Percentiles rank a stretch among this genome's conserved stretches.
Conservation (phyloP, 1,140 invertebrate species). For the Drosophila pectinifera region DNA sequence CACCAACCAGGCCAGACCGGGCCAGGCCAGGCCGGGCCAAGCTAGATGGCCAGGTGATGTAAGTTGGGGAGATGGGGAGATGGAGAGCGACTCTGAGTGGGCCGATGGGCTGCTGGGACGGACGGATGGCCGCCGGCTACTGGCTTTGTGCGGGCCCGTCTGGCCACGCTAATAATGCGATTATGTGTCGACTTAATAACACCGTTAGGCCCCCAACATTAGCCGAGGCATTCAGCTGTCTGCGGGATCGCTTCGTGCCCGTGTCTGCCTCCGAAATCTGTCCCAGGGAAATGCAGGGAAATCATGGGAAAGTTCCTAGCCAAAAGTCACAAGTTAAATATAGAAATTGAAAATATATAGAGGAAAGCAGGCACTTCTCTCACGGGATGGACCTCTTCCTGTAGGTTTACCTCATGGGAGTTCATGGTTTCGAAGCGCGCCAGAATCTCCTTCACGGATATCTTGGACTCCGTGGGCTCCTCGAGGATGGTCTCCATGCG, state of each 20-base stretch:
- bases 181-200: slow-evolving; percentile 71
- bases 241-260: not conserved
- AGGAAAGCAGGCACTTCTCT: too few species aligned
- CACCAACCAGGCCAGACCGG: slow-evolving; percentile 27
- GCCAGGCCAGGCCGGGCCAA: not conserved
- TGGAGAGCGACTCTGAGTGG: slow-evolving; percentile 25
- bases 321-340: not conserved
- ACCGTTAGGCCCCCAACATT: slow-evolving; percentile 47
- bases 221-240: slow-evolving; percentile 13
- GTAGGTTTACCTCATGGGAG: slow-evolving; percentile 60
- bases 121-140: not conserved
- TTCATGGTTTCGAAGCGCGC: slow-evolving; percentile 91
- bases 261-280: not conserved
- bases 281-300: not conserved
- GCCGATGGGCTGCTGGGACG: slow-evolving; percentile 25
- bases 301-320: too few species aligned
- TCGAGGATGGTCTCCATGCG: slow-evolving; percentile 93
- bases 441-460: slow-evolving; percentile 92
- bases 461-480: slow-evolving; percentile 90
- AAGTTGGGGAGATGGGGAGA: not conserved
- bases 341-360: not conserved
- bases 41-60: slow-evolving; percentile 26
- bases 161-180: slow-evolving; percentile 73
- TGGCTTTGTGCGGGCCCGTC: slow-evolving; percentile 19
- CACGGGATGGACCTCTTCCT: not conserved